Percentiles rank a stretch among this genome's conserved stretches.
These are phyloP conservation scores for Oxygymnocypris stewartii DNA, from an alignment of 2,113 vertebrate species.

Conservation along the genomic window DNA sequence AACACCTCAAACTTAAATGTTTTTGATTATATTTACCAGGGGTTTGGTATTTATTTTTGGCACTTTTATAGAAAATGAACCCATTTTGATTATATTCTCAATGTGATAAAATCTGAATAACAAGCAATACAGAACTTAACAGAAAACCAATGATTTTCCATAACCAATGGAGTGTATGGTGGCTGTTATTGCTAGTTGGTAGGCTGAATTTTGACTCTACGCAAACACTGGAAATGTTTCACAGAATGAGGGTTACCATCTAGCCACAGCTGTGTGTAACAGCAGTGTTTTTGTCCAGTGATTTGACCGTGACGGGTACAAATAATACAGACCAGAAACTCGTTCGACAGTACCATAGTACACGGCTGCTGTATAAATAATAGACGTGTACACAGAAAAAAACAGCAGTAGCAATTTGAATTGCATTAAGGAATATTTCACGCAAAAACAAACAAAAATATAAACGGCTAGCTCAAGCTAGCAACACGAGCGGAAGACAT, in stretches of 20 bases:
- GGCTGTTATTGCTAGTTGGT: neutral
- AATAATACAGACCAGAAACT: neutral
- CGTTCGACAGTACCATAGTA: conserved; percentile 38
- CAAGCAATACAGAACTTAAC: neutral
- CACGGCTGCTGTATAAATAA: conserved; percentile 30
- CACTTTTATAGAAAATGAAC: conserved; percentile 58
- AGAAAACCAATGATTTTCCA: neutral
- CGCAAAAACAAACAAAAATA: neutral
- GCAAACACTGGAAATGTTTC: neutral
- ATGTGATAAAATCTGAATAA: neutral
- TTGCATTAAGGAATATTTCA: neutral
- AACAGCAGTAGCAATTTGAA: neutral
- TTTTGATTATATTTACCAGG: conserved; percentile 22
- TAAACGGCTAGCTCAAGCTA: neutral
- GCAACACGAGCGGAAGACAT: neutral
- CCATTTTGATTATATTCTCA: neutral
- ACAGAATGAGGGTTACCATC: neutral
- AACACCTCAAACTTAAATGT: neutral
- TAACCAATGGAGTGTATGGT: neutral
- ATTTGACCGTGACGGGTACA: neutral
- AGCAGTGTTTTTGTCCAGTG: neutral
- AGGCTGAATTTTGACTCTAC: neutral
- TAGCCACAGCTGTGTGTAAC: neutral
- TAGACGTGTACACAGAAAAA: neutral
- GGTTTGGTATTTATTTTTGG: conserved; percentile 62